Percentiles rank a stretch among this genome's conserved stretches.
Evolutionary conservation across 1,140 invertebrate species (phyloP).

Genomic region (Oryctes rhinoceros): DNA sequence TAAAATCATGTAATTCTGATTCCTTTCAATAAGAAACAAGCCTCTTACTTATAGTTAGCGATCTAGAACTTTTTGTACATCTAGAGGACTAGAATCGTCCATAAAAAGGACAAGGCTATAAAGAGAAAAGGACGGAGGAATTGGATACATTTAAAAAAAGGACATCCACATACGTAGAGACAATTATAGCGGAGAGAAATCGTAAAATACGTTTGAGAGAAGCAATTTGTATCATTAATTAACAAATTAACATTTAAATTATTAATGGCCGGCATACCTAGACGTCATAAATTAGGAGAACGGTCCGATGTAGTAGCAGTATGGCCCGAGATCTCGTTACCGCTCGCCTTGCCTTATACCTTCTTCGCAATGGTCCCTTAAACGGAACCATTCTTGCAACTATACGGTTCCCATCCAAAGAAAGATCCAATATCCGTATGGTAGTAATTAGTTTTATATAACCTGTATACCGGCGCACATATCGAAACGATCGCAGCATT

Average conservation of each 20-base stretch:
- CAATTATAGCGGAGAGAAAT: constrained; percentile 54
- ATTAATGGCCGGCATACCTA: constrained; percentile 53
- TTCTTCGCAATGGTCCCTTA: neutral
- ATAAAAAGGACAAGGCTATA: neutral
- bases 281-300: constrained; percentile 27
- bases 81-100: neutral
- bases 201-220: constrained; percentile 59
- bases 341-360: neutral
- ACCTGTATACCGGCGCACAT: neutral
- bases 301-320: neutral
- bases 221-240: constrained; percentile 62
- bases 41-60: neutral
- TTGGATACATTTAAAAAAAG: constrained; percentile 42
- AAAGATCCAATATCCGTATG: neutral
- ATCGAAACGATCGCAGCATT: neutral
- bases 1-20: neutral
- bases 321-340: constrained; percentile 3
- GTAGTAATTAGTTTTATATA: constrained; percentile 28
- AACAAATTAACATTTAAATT: constrained; percentile 62
- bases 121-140: neutral
- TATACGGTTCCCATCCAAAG: too few species aligned
- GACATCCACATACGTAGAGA: constrained; percentile 41
- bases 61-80: neutral
- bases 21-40: neutral
- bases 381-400: neutral